Base-by-base conservation (phyloP, 2,888 invertebrate species). In the Cylloceria caligata region DNA sequence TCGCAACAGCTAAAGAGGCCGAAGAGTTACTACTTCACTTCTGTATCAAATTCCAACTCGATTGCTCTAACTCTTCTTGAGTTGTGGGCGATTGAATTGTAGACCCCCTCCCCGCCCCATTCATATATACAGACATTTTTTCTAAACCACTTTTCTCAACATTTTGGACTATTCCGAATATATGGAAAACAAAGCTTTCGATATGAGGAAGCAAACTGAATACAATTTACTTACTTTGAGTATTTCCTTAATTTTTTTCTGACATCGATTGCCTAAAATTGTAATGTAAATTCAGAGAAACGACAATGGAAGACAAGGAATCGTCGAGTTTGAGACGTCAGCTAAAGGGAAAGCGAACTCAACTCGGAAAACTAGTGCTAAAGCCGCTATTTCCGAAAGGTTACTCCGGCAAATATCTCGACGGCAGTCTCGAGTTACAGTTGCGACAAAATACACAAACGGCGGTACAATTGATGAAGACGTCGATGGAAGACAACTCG, bases 371-470 rank as follows among this genome's bases (percentile, higher is more conserved):
- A 0, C 88, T 96, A 65, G 88, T 96, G 19, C 90, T 93, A 0
- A 94, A 94, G 55, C 95, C 96, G 0, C 89, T 96, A 42, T 95
- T 96, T 87, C 96, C 96, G 0, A 94, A 93, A 88, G 96, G 96
- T 0, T 96, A 96, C 89, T 96, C 95, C 75, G 95, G 95, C 86
- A 95, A 94, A 87, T 95, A 94, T 90, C 94, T 95, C 3, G 90
- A 92, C 1, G 92, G 94, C 0, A 90, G 89, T 81, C 85, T 89
- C 1, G 86, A 89, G 0, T 86, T 91, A 4, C 84, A 91, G 13
- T 84, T 91, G 6, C 87, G 88, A 27, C 87, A 93, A 24, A 84
- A 86, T 57, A 83, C 83, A 13, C 88, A 93, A 83, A 93, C 90
- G 81, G 95, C 95, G 7, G 93, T 95, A 1, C 93, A 95, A 84